Evolutionary conservation across 1,140 invertebrate species (phyloP), one percentile per base, ranked within the genome.

Genomic region (Vanessa tameamea): DNA sequence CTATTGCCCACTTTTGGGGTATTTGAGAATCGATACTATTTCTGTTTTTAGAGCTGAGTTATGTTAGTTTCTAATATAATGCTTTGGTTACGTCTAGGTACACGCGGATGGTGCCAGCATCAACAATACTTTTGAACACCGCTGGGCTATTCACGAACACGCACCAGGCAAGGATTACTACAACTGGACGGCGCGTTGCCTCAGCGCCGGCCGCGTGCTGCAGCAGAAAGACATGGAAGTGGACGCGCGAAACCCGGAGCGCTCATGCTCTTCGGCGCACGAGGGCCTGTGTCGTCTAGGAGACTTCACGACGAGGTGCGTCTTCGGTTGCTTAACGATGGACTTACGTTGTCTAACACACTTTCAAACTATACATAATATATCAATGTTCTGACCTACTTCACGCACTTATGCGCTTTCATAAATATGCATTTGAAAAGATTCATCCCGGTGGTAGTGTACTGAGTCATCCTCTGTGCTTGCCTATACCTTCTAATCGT

Each of bases 101-200:
- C 98, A 99, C 88, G 95, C 96, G 1, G 97, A 99, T 88, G 97
- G 97, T 0, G 95, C 96, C 43, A 95, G 95, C 75, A 92, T 96
- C 50, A 98, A 98, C 85, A 96, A 96, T 85, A 97, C 97, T 0
- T 92, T 93, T 48, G 94, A 95, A 57, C 97, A 98, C 88, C 94
- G 96, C 84, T 96, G 94, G 95, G 95, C 95, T 0, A 93, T 95
- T 4, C 95, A 95, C 80, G 94, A 93, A 71, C 84, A 88, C 53
- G 86, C 95, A 0, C 95, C 95, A 0, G 90, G 91, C 47, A 78
- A 95, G 79, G 98, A 99, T 89, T 98, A 97, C 86, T 98, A 98
- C 84, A 97, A 98, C 86, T 98, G 97, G 97, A 96, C 95, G 59
- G 95, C 94, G 69, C 92, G 98, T 61, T 98, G 97, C 88, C 87